Evolutionary conservation across 2,888 invertebrate genomes (phyloP).

Genomic region (Operophtera brumata): DNA sequence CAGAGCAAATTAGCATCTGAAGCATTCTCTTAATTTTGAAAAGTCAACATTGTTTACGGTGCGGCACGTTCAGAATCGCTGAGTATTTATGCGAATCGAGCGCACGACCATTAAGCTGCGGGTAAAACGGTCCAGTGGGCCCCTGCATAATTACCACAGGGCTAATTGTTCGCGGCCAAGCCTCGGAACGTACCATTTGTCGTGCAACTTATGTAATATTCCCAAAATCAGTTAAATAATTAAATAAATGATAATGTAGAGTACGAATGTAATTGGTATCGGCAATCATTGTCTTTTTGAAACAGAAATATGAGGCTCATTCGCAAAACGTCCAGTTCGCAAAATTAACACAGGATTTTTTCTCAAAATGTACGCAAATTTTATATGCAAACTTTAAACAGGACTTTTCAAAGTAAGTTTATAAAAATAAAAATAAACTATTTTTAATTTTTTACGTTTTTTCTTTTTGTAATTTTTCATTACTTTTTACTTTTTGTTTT

Average conservation of each 20-base stretch:
- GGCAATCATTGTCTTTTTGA: too few species aligned
- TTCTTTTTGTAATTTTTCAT: too few species aligned
- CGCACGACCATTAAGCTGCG: constrained; percentile 53
- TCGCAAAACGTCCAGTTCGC: too few species aligned
- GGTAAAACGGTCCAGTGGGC: constrained; percentile 55
- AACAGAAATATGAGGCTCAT: too few species aligned
- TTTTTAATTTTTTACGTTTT: too few species aligned
- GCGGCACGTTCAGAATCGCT: constrained; percentile 41
- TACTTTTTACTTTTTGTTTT: too few species aligned
- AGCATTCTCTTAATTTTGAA: constrained; percentile 27
- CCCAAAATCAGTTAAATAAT: too few species aligned
- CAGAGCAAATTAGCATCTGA: constrained; percentile 7
- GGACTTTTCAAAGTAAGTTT: too few species aligned
- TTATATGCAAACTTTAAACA: too few species aligned
- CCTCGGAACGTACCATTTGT: constrained; percentile 44
- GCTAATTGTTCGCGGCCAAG: constrained; percentile 59
- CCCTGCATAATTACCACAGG: constrained; percentile 62
- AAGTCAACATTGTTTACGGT: constrained; percentile 36
- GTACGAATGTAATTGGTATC: neutral
- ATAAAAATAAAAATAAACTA: too few species aligned
- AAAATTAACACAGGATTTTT: too few species aligned
- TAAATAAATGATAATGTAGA: neutral
- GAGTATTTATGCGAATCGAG: constrained; percentile 57
- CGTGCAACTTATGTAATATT: constrained; percentile 23
- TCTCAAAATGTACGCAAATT: too few species aligned